Base-by-base conservation (phyloP, 2,888 invertebrate species). In the Mythimna pallens region DNA sequence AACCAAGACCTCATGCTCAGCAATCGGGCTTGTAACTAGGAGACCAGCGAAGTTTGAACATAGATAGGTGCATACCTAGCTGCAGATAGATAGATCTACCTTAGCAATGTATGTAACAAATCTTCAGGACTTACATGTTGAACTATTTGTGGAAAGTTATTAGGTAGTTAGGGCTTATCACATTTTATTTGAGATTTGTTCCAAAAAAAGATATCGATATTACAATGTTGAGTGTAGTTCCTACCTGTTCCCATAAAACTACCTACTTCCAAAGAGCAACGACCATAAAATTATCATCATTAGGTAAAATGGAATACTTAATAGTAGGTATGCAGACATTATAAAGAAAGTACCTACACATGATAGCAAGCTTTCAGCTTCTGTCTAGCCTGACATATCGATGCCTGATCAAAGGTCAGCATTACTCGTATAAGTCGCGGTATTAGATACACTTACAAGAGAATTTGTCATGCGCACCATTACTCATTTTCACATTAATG, bases 391-490 rank as follows among this genome's bases (percentile, higher is more conserved):
- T 62, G 84, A 83, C 40, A 30, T 52, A 81, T 81, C 10, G 57
- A 20, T 47, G 55, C 0, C n/a, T 50, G 61, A 50, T 47, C 84
- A 83, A 67, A 81, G 84, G 84, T 83, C 64, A 83, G 47, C 47
- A 62, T 70, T 70, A 52, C 57, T 55, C 61, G 30, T 22, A 78
- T 84, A 67, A 73, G 65, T 82, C 52, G 36, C 34, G 63, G 71
- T 58, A 79, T 84, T 83, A 77, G 64, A 67, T 68, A 77, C 73
- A 81, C 63, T 78, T 71, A 74, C 47, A 63, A 54, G 43, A 67
- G 70, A 65, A 76, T 66, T 80, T 75, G 73, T 85, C 78, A 83
- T 71, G 79, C 65, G 47, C 62, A 76, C 63, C 70, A 77, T 83
- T 74, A 78, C 22, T 81, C 66, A 78, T 84, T 82, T 73, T 63